Conservation (phyloP, 2,113 vertebrate species). For the Elgaria multicarinata region DNA sequence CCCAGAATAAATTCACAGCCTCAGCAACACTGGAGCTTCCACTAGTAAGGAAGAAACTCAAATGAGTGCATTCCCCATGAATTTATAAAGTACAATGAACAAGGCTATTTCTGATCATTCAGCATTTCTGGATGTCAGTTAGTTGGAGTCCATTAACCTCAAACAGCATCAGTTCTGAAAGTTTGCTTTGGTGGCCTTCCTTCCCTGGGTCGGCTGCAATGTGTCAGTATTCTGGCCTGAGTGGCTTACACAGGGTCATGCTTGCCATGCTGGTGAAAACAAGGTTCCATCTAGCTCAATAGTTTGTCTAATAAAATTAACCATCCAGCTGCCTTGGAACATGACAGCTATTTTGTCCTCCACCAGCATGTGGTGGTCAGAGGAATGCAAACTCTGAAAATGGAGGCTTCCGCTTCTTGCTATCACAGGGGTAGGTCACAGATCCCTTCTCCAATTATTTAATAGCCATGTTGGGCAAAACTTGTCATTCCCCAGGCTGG, state of each 20-base stretch:
- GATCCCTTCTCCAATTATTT: background rate
- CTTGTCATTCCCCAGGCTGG: background rate
- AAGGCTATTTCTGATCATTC: background rate
- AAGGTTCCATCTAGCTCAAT: background rate
- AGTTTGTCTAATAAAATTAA: background rate
- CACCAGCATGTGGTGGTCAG: background rate
- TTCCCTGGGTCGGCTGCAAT: background rate
- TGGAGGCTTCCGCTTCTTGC: background rate
- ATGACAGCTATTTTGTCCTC: background rate
- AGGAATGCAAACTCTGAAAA: background rate
- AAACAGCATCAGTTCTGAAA: background rate
- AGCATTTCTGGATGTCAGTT: background rate
- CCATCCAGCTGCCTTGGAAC: background rate
- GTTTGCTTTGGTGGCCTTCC: background rate
- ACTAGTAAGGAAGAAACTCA: background rate
- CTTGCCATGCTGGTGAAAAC: background rate
- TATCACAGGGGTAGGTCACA: background rate
- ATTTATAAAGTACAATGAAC: background rate
- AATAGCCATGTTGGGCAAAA: background rate
- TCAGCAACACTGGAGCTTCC: too few species aligned
- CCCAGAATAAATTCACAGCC: too few species aligned
- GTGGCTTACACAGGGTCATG: background rate
- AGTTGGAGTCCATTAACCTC: too few species aligned
- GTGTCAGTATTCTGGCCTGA: background rate
- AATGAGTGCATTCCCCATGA: background rate